Conservation (phyloP, 1,140 invertebrate species). For the Proales similis region DNA sequence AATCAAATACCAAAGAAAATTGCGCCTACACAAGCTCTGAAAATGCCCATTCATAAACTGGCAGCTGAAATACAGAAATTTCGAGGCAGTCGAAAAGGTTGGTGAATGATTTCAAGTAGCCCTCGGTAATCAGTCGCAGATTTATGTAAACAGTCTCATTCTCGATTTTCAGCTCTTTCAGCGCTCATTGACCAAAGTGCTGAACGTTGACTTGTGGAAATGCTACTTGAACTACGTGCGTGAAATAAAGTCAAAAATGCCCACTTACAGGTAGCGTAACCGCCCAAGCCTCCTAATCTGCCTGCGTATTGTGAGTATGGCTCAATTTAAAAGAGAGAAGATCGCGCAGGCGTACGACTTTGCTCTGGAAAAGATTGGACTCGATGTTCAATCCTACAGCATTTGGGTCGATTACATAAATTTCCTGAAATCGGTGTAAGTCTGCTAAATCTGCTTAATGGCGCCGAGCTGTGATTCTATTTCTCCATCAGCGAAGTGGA, state of each 20-base stretch:
- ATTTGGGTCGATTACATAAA: slow-evolving; percentile 97
- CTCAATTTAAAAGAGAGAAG: slow-evolving; percentile 70
- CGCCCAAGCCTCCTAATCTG: neutral
- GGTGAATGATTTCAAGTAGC: no score
- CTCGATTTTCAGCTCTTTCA: slow-evolving; percentile 73
- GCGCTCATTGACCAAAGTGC: slow-evolving; percentile 90
- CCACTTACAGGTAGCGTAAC: slow-evolving; percentile 58
- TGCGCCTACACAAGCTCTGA: neutral
- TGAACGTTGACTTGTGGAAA: slow-evolving; percentile 98
- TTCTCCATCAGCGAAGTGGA: slow-evolving; percentile 66
- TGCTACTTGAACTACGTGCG: slow-evolving; percentile 94
- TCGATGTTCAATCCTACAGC: slow-evolving; percentile 88
- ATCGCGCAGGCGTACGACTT: slow-evolving; percentile 99
- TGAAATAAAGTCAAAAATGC: slow-evolving; percentile 77
- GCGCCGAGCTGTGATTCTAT: neutral
- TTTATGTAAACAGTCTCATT: no score
- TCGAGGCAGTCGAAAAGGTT: slow-evolving; percentile 36
- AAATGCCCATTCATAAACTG: neutral
- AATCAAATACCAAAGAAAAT: neutral
- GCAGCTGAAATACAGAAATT: slow-evolving; percentile 23
- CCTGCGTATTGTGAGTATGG: neutral
- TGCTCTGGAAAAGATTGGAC: slow-evolving; percentile 94
- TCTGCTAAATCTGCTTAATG: slow-evolving; percentile 38
- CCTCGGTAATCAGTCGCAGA: no score
- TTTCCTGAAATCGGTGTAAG: slow-evolving; percentile 85